These are phyloP conservation scores for Siphonodentalium dalli DNA, from an alignment of 2,888 invertebrate genomes.

Conservation along the genomic window DNA sequence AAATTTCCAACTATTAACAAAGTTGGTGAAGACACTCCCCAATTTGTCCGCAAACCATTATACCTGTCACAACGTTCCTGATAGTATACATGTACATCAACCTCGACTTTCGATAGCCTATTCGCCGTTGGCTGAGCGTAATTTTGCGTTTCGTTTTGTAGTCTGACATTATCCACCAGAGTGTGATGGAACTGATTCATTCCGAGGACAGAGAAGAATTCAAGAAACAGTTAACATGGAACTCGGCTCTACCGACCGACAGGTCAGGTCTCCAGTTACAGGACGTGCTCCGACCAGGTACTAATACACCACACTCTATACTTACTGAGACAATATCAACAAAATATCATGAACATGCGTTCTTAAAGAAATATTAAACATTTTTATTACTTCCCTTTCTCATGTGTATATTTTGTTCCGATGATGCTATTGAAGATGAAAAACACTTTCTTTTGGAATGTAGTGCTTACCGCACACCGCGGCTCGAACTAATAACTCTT, in stretches of 20 bases:
- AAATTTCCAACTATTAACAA: no score
- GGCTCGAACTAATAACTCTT: no score
- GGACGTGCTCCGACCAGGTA: slow-evolving; percentile 81
- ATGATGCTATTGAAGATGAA: no score
- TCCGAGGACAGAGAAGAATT: slow-evolving; percentile 98
- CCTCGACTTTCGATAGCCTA: not conserved
- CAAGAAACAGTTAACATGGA: slow-evolving; percentile 79
- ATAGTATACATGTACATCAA: no score
- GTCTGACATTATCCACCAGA: slow-evolving; percentile 99
- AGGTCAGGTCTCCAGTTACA: slow-evolving; percentile 74
- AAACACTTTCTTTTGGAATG: no score
- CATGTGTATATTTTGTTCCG: no score
- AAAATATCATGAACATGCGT: not conserved
- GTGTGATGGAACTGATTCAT: slow-evolving; percentile 98
- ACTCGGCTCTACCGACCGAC: slow-evolving; percentile 58
- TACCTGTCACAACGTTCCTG: no score
- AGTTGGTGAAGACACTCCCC: no score
- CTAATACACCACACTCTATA: not conserved
- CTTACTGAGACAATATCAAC: not conserved
- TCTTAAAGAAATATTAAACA: no score
- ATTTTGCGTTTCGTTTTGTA: slow-evolving; percentile 71
- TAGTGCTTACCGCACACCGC: no score
- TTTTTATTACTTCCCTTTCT: no score
- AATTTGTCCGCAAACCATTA: no score
- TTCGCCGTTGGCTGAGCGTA: not conserved